These are phyloP conservation scores for Ptychochromis oligacanthus DNA, from an alignment of 2,113 vertebrate species.

Conservation along the genomic window DNA sequence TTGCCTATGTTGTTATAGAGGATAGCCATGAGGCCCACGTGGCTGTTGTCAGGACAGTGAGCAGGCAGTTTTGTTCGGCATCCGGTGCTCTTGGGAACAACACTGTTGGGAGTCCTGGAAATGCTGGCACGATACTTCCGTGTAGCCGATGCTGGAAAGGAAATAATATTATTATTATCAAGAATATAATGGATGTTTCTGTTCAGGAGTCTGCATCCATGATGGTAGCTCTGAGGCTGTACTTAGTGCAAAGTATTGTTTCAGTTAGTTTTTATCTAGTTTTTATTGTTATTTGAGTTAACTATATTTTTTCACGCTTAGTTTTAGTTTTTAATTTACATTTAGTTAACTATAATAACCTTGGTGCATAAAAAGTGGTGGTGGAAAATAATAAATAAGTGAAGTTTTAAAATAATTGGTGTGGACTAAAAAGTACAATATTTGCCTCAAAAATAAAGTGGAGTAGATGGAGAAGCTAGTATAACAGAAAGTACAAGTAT, in stretches of 20 bases:
- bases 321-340: too few species aligned
- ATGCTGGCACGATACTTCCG: conserved; percentile 73
- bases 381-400: too few species aligned
- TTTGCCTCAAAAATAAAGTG: not conserved
- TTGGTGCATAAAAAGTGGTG: too few species aligned
- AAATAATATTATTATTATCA: not conserved
- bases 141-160: conserved; percentile 57
- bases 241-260: not conserved
- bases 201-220: not conserved
- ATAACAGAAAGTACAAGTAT: not conserved
- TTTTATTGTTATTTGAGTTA: too few species aligned
- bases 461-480: rapidly evolving
- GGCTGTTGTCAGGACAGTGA: conserved; percentile 81
- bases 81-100: conserved; percentile 61
- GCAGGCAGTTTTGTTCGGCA: conserved; percentile 82
- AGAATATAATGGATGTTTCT: not conserved
- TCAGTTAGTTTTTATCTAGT: not conserved
- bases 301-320: too few species aligned
- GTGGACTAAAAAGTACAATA: not conserved
- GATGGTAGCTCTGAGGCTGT: not conserved
- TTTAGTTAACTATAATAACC: too few species aligned
- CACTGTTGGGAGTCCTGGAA: conserved; percentile 48
- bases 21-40: conserved; percentile 90
- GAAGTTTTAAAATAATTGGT: too few species aligned
- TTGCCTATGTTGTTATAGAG: conserved; percentile 91